phyloP scores from a whole-genome alignment of 2,113 vertebrate species.

The Odocoileus virginianus region DNA sequence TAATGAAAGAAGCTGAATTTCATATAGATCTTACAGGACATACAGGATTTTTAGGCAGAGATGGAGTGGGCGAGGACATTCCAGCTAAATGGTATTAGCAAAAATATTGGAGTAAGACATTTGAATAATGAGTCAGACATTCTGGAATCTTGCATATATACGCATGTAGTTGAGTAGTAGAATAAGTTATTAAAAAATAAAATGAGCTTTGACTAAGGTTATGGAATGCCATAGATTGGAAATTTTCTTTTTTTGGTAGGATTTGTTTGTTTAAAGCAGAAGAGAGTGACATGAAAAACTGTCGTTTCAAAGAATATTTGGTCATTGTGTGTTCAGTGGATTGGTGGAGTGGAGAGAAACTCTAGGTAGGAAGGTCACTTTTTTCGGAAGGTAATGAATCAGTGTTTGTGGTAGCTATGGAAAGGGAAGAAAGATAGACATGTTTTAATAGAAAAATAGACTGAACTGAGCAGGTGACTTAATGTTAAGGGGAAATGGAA shows the following conservation, averaged over 20 bases:
- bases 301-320: not conserved
- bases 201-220: not conserved
- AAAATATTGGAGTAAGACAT: not conserved
- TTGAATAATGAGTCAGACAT: not conserved
- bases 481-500: not conserved
- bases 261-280: constrained; percentile 8
- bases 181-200: not conserved
- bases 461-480: not conserved
- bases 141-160: not conserved
- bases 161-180: not conserved
- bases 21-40: not conserved
- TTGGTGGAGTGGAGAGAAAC: not conserved
- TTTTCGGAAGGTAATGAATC: not conserved
- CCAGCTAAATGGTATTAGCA: not conserved
- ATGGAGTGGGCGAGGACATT: not conserved
- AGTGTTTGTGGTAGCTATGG: not conserved
- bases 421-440: not conserved
- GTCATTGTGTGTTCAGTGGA: not conserved
- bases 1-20: not conserved
- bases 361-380: not conserved
- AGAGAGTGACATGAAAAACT: not conserved
- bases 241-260: not conserved
- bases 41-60: not conserved
- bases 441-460: not conserved
- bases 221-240: not conserved